Evolutionary conservation across 2,888 invertebrate genomes (phyloP).

Genomic region (Cyaniris semiargus): DNA sequence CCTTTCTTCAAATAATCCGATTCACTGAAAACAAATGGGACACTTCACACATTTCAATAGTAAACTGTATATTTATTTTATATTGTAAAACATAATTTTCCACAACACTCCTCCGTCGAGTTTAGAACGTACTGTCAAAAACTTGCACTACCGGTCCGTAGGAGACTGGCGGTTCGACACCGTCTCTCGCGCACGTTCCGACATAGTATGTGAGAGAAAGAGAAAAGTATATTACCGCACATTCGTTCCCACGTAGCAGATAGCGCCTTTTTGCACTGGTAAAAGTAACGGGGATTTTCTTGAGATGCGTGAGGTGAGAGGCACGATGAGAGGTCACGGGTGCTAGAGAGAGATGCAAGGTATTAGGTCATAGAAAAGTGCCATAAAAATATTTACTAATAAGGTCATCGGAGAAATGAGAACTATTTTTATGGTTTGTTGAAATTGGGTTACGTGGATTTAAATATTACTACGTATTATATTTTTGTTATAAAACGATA

Average conservation of each 20-base stretch:
- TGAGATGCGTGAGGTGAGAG: slow-evolving; percentile 74
- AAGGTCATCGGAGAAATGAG: slow-evolving; percentile 49
- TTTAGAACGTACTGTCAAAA: slow-evolving; percentile 76
- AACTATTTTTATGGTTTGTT: slow-evolving; percentile 13
- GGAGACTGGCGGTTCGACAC: slow-evolving; percentile 51
- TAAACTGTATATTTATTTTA: slow-evolving; percentile 30
- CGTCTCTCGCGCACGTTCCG: slow-evolving; percentile 46
- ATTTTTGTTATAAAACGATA: too few species aligned
- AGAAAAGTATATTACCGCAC: slow-evolving; percentile 45
- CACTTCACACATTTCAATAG: slow-evolving; percentile 38
- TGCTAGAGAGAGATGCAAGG: slow-evolving; percentile 54
- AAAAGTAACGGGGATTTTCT: slow-evolving; percentile 80
- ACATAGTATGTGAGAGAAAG: slow-evolving; percentile 43
- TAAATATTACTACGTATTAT: not conserved
- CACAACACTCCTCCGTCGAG: slow-evolving; percentile 50
- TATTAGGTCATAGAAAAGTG: slow-evolving; percentile 63
- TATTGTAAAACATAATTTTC: slow-evolving; percentile 32
- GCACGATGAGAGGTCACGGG: slow-evolving; percentile 53
- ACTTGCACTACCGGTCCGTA: slow-evolving; percentile 74
- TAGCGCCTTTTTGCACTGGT: slow-evolving; percentile 78
- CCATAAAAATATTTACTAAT: slow-evolving; percentile 49
- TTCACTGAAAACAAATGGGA: slow-evolving; percentile 39
- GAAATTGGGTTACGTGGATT: not conserved
- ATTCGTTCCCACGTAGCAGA: slow-evolving; percentile 55
- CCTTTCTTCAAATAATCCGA: slow-evolving; percentile 44